These are phyloP conservation scores for Dermatophagoides farinae DNA, from an alignment of 1,140 invertebrate species.

Conservation along the genomic window DNA sequence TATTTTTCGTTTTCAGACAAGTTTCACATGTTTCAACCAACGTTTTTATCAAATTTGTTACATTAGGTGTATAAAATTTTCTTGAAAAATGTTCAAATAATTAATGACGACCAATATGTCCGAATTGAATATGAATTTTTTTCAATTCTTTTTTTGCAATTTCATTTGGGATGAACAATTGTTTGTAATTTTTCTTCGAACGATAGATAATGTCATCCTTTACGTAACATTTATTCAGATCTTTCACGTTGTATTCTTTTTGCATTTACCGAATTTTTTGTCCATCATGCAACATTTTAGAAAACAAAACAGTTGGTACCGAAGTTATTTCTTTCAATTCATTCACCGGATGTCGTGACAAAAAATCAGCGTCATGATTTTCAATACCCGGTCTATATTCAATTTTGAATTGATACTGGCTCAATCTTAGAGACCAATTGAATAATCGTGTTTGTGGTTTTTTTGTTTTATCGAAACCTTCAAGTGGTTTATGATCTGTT, in stretches of 20 bases:
- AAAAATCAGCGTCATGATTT: slow-evolving; percentile 12
- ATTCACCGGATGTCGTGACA: slow-evolving; percentile 9
- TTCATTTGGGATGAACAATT: neutral
- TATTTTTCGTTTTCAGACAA: slow-evolving; percentile 5
- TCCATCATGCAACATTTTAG: neutral
- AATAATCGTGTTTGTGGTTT: slow-evolving; percentile 7
- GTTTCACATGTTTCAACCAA: neutral
- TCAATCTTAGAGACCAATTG: slow-evolving; percentile 10
- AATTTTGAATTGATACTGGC: slow-evolving; percentile 11
- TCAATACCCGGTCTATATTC: slow-evolving; percentile 2
- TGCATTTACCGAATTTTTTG: neutral
- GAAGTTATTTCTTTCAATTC: neutral
- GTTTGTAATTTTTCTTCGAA: neutral
- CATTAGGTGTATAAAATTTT: neutral
- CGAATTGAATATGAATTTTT: slow-evolving; percentile 6
- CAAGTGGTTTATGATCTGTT: slow-evolving; percentile 31
- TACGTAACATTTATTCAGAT: neutral
- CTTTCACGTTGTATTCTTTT: neutral
- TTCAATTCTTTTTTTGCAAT: neutral
- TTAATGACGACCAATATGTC: slow-evolving; percentile 8
- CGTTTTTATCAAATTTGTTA: neutral
- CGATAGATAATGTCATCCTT: neutral
- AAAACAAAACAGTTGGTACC: neutral
- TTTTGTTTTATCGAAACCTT: slow-evolving; percentile 7
- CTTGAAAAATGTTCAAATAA: neutral